Base-by-base conservation (phyloP, 1,140 invertebrate species). In the Steinernema khuongi region DNA sequence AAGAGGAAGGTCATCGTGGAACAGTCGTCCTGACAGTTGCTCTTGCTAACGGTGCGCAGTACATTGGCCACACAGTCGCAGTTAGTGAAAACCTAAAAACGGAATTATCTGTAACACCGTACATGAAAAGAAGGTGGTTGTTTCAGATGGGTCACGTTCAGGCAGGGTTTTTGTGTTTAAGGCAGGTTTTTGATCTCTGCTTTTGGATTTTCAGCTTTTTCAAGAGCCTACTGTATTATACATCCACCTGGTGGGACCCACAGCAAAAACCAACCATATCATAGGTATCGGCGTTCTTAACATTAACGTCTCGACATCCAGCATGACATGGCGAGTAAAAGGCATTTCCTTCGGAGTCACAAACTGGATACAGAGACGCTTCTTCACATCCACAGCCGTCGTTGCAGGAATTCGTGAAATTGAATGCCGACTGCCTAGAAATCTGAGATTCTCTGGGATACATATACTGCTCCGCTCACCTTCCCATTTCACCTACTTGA, bases 251-350 rank as follows among this genome's bases (percentile, higher is more conserved):
- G n/a, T n/a, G n/a, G n/a, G n/a, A n/a, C n/a, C n/a, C n/a, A n/a
- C n/a, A n/a, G n/a, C n/a, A n/a, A n/a, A n/a, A n/a, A 41, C 29
- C 60, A 31, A 74, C 82, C 41, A 72, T 73, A 30, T 74, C 31
- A 26, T 73, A 17, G 1, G 68, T 67, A 43, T 70, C 66, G 4
- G 32, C 19, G 32, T 74, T 60, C n/a, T 71, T 44, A 32, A 75
- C 71, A 29, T 60, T 60, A 4, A 73, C 77, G 22, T 85, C 72
- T 7, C 77, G 67, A 67, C 83, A 84, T 18, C 83, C 83, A 36
- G 83, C 83, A 75, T 84, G 83, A 75, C 83, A 84, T 0, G 83
- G 83, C 18, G 82, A 85, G 31, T 82, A 84, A 70, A 75, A 85
- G 0, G 50, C 50, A 4, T n/a, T 7, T 7, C 50, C 50, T 7